Evolutionary conservation across 2,113 vertebrate species (phyloP), one percentile per base, ranked within the genome.

Genomic region (Phycodurus eques): DNA sequence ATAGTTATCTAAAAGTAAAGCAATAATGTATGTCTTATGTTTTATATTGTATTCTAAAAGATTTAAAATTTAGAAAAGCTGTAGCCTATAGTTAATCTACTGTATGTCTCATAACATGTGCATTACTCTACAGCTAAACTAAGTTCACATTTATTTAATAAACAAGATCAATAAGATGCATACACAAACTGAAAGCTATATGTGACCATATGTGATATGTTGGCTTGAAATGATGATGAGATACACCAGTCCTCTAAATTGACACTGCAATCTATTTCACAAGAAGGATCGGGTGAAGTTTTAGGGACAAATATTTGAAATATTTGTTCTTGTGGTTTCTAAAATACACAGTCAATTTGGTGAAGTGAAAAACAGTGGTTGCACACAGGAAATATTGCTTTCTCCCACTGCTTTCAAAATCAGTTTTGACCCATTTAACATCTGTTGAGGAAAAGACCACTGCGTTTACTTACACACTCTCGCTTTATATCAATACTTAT

Each of bases 351-450:
- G n/a, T 66, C 44, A 66, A 66, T 43, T 47, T 47, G 43, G 63
- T 14, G 27, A 47, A 66, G 7, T 15, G 43, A 47, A 66, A 66
- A 27, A n/a, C 1, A 14, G 42, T 47, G 43, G 63, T 66, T 66
- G 43, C 63, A 46, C n/a, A 66, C n/a, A 47, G 63, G 63, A 66
- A 66, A 66, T 66, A 66, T 66, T 47, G 43, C 17, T 27, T 9
- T 66, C 43, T 17, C 20, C 7, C 43, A 27, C 43, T 46, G 12
- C 62, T 27, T 22, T 65, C 20, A 65, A 27, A 65, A 15, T 5
- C 63, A 46, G 17, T 20, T 42, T 63, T 63, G 35, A 63, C 3
- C 61, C 15, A 19, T 63, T 42, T 42, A 13, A 57, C 12, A 5
- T 57, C 11, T 57, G 11, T 57, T 56, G n/a, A 3, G 22, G 11